Base-by-base conservation (phyloP, 2,113 vertebrate genomes). In the Scartelaos histophorus region DNA sequence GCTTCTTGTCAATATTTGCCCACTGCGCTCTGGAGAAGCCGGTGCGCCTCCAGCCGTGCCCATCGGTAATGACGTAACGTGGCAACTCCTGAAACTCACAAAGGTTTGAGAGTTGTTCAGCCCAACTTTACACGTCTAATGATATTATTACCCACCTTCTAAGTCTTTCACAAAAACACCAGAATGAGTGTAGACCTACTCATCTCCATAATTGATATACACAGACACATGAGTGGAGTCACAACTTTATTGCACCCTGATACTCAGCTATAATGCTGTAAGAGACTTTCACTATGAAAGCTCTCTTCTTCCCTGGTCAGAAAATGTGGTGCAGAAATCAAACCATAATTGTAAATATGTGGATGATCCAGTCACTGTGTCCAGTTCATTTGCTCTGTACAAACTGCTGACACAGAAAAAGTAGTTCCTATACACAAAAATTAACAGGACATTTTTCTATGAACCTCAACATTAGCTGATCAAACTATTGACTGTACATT, bases 221-320 rank as follows among this genome's bases (percentile, higher is more conserved):
- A 70, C 3, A 79, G 35, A 54, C 22, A 1, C 49, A 19, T 5
- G 87, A 90, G 78, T 91, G 92, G 91, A 91, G 82, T 89, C 89
- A 91, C 89, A 91, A 92, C 88, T 94, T 94, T 93, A 94, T 94
- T 94, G 92, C 93, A 93, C 92, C 90, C 86, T 85, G 83, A 88
- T 87, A 81, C 19, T 78, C 71, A 80, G 71, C 83, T 82, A 87
- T 82, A 77, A 76, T 80, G 85, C 86, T 83, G 82, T 57, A 87
- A 77, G 86, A 92, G 84, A 54, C 71, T 87, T 90, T 91, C 88
- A 89, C 81, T 91, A 91, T 89, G 82, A 92, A 92, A 93, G 82
- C 65, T 85, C 82, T 9, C 38, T 9, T 91, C 75, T 46, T 54
- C 69, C 81, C 78, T 87, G 81, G 73, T 92, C 86, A 84, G 87